Evolutionary conservation across 2,888 invertebrate species (phyloP).

Genomic region (Pecten maximus): DNA sequence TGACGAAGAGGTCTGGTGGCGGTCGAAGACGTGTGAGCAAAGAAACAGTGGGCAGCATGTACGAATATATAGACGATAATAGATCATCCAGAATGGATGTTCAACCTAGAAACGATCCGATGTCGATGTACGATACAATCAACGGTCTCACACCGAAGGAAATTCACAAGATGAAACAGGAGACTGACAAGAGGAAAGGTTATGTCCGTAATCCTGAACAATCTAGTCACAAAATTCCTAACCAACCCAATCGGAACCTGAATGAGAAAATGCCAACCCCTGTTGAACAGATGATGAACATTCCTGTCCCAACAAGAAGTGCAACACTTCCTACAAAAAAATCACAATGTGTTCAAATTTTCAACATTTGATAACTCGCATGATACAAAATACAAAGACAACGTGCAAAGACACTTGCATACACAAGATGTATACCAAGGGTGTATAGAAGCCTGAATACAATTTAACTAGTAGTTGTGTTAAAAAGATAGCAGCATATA

Average conservation of each 20-base stretch:
- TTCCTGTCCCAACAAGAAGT: neutral
- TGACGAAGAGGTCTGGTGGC: neutral
- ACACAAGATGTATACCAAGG: too few species aligned
- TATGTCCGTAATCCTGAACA: neutral
- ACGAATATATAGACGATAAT: neutral
- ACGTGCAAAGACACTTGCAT: too few species aligned
- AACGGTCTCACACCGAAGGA: neutral
- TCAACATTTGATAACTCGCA: too few species aligned
- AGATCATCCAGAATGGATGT: neutral
- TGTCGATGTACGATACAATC: neutral
- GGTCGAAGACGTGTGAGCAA: neutral
- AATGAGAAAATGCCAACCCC: neutral
- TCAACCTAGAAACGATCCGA: neutral
- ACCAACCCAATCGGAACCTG: neutral
- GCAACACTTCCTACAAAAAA: neutral
- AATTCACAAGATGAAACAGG: neutral
- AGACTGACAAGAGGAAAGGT: neutral
- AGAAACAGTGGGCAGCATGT: neutral
- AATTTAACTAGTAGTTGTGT: too few species aligned
- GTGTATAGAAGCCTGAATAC: too few species aligned
- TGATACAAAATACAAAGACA: too few species aligned
- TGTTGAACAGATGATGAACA: neutral
- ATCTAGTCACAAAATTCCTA: neutral
- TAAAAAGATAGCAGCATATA: too few species aligned
- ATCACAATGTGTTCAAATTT: too few species aligned